Evolutionary conservation across 30 jellyfish, hydroid and myxozoan genomes (phyloP).

Genomic region (Cassiopea xamachana): DNA sequence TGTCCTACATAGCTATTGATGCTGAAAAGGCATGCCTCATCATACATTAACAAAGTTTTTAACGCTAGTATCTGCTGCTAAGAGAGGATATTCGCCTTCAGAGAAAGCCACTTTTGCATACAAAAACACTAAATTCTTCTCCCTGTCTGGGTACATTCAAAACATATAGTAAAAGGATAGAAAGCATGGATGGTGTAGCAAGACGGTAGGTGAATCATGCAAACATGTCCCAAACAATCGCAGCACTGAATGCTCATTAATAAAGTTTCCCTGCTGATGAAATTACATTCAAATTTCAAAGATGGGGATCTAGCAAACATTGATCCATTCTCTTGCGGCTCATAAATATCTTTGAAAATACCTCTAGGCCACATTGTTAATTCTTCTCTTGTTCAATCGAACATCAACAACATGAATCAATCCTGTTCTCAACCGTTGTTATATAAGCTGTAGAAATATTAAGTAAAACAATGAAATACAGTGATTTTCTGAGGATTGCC

Average conservation of each 20-base stretch:
- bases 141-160: too few relatives aligned
- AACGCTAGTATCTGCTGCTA: too few relatives aligned
- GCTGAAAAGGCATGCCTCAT: too few relatives aligned
- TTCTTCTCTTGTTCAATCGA: constrained; percentile 73
- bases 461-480: constrained; percentile 44
- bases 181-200: too few relatives aligned
- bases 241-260: neutral
- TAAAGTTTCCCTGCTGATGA: neutral
- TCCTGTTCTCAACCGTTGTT: constrained; percentile 73
- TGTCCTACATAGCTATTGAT: too few relatives aligned
- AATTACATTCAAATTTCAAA: neutral
- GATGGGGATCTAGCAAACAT: constrained; percentile 9
- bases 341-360: constrained; percentile 70
- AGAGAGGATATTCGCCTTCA: too few relatives aligned
- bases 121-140: too few relatives aligned
- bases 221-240: neutral
- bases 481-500: constrained; percentile 18
- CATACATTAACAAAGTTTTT: too few relatives aligned
- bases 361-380: constrained; percentile 67
- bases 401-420: constrained; percentile 73
- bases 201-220: neutral
- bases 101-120: too few relatives aligned
- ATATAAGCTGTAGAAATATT: constrained; percentile 66
- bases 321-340: constrained; percentile 29
- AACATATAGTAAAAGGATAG: too few relatives aligned